A percentile compares a stretch with the other conserved stretches of the same genome.
These are phyloP conservation scores for Phragmatobia fuliginosa DNA, from an alignment of 2,888 invertebrate genomes.

Conservation along the genomic window DNA sequence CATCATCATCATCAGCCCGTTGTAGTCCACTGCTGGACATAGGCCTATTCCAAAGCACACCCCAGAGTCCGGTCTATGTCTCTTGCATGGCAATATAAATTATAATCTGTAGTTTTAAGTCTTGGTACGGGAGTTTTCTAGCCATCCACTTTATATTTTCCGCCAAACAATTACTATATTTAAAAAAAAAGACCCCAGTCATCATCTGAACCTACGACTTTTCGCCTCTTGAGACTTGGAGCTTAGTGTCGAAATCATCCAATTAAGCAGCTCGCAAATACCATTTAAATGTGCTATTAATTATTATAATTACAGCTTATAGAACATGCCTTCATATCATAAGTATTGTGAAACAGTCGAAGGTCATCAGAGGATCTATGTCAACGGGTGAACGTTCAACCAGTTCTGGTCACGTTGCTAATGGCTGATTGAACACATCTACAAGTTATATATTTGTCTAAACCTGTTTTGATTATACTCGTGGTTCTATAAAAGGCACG, in stretches of 20 bases:
- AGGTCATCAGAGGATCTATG: conserved; percentile 22
- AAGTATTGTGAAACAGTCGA: conserved; percentile 19
- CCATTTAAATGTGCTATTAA: not conserved
- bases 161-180: not conserved
- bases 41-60: too few relatives aligned
- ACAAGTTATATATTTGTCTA: conserved; percentile 10
- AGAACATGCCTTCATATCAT: not conserved
- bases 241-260: not conserved
- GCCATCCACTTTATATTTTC: too few relatives aligned
- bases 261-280: not conserved
- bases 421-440: conserved; percentile 11
- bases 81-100: too few relatives aligned
- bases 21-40: too few relatives aligned
- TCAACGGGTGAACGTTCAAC: conserved; percentile 27
- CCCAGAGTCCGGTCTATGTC: too few relatives aligned
- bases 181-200: not conserved
- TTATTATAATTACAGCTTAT: not conserved
- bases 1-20: too few relatives aligned
- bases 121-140: too few relatives aligned
- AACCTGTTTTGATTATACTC: conserved; percentile 14
- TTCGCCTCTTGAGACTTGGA: not conserved
- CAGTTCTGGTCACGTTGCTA: conserved; percentile 27
- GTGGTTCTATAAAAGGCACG: conserved; percentile 3
- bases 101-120: too few relatives aligned
- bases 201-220: not conserved